Conservation (phyloP, 2,113 vertebrate genomes). For the Saguinus imperator region DNA sequence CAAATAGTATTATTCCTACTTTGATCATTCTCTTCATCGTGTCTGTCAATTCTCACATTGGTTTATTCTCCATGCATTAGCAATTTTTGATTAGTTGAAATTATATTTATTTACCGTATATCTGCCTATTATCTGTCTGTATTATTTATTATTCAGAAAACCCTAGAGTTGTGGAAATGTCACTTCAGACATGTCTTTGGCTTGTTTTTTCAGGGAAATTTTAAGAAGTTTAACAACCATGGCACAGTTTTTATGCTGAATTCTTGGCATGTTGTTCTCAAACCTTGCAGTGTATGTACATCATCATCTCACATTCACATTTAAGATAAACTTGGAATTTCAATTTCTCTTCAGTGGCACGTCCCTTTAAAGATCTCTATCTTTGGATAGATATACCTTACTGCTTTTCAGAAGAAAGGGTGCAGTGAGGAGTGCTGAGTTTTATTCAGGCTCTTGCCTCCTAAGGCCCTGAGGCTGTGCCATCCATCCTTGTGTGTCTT, state of each 20-base stretch:
- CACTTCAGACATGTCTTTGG: background rate
- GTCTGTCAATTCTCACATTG: background rate
- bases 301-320: background rate
- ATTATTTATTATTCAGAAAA: background rate
- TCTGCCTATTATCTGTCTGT: background rate
- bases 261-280: background rate
- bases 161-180: background rate
- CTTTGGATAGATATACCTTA: background rate
- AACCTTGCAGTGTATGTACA: background rate
- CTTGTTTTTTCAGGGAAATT: background rate
- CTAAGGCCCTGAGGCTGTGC: no score
- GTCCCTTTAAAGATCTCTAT: background rate
- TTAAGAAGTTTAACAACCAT: background rate
- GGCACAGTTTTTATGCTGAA: background rate
- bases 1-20: background rate
- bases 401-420: background rate
- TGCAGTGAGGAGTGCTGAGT: accelerated
- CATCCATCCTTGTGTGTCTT: background rate
- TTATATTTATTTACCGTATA: background rate
- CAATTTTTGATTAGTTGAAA: background rate
- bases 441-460: background rate
- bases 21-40: background rate
- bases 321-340: background rate
- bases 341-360: background rate
- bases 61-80: background rate